phyloP scores from a whole-genome alignment of 92 coral and sea anemone species.

The Desmophyllum pertusum region DNA sequence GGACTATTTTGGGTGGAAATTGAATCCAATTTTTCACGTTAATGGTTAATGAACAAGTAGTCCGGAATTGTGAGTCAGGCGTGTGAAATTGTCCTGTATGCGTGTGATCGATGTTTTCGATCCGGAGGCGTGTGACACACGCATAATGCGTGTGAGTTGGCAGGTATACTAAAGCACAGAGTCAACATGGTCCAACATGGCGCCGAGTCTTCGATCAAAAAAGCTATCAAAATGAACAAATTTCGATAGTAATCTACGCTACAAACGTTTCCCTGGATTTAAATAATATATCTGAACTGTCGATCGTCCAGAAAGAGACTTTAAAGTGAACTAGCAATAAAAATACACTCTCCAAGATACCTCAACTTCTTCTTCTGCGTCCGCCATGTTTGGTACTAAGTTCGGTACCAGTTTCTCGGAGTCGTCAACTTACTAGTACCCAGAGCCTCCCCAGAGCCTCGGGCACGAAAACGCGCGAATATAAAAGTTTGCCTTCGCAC shows the following conservation, averaged over 20 bases:
- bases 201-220: neutral
- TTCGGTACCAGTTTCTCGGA: too few relatives aligned
- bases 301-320: neutral
- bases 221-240: neutral
- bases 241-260: neutral
- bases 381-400: constrained; percentile 57
- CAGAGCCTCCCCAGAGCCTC: too few relatives aligned
- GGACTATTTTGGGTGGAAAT: too few relatives aligned
- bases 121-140: too few relatives aligned
- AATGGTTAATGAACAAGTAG: too few relatives aligned
- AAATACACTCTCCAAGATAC: neutral
- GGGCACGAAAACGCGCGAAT: too few relatives aligned
- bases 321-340: neutral
- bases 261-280: neutral
- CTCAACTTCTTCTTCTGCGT: constrained; percentile 49
- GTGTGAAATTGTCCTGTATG: too few relatives aligned
- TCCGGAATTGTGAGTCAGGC: too few relatives aligned
- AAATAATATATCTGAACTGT: neutral
- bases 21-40: too few relatives aligned
- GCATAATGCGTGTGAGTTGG: too few relatives aligned
- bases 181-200: neutral
- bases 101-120: neutral
- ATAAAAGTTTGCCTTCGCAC: too few relatives aligned
- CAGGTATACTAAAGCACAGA: neutral
- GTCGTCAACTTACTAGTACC: too few relatives aligned